Percentiles rank a stretch among this genome's conserved stretches.
Evolutionary conservation across 2,113 vertebrate genomes (phyloP).

Genomic region (Pomatorhinus ruficollis): DNA sequence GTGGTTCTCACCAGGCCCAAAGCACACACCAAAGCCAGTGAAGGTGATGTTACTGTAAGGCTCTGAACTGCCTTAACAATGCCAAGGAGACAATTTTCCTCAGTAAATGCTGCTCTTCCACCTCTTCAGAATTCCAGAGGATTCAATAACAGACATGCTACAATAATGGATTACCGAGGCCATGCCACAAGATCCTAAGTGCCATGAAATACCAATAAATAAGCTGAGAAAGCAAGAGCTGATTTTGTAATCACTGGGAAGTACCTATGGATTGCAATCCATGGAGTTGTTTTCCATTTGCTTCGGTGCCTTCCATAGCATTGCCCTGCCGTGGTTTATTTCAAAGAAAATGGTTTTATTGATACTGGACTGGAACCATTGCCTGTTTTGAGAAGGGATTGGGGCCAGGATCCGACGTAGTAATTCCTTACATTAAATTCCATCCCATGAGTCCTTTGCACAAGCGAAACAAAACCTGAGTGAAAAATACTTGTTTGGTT

Average conservation of each 20-base stretch:
- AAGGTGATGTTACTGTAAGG: not conserved
- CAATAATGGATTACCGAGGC: fast-evolving
- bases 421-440: not conserved
- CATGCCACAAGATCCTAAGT: not conserved
- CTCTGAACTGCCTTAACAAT: not conserved
- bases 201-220: not conserved
- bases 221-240: not conserved
- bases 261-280: fast-evolving
- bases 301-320: not conserved
- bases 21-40: fast-evolving
- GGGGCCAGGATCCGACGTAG: not conserved
- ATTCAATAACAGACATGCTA: fast-evolving
- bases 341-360: not conserved
- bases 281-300: not conserved
- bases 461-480: not conserved
- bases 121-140: not conserved
- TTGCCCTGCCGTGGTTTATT: not conserved
- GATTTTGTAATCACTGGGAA: not conserved
- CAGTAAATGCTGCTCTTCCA: not conserved
- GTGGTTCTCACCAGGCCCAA: not conserved
- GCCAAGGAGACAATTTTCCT: not conserved
- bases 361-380: not conserved
- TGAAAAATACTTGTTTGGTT: not conserved
- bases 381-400: not conserved
- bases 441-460: fast-evolving